phyloP scores from a whole-genome alignment of 2,888 invertebrate species.

The Scaptomyza flava region DNA sequence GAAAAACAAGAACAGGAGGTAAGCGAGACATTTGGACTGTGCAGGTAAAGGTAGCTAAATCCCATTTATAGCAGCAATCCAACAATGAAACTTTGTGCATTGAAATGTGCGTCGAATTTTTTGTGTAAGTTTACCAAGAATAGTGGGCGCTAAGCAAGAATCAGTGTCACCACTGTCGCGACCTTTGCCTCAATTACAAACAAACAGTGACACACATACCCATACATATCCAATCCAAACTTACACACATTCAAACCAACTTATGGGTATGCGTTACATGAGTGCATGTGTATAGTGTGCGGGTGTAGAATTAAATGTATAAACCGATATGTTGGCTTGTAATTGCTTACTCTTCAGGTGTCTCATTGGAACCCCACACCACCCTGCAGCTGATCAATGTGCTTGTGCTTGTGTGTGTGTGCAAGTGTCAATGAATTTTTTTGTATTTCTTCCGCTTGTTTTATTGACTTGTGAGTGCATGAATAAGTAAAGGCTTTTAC shows the following conservation, averaged over 20 bases:
- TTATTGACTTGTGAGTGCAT: conserved; percentile 37
- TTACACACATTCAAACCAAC: conserved; percentile 1
- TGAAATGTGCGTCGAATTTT: conserved; percentile 43
- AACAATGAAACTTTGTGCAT: conserved; percentile 41
- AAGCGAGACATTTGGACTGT: conserved; percentile 40
- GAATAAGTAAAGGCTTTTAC: conserved; percentile 1
- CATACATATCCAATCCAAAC: conserved; percentile 13
- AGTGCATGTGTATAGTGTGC: conserved; percentile 37
- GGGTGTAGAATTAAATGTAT: conserved; percentile 36
- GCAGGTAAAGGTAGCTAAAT: conserved; percentile 43
- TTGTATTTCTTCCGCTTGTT: conserved; percentile 35
- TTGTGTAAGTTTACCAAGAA: conserved; percentile 24
- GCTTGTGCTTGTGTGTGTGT: neutral
- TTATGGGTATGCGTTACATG: conserved; percentile 45
- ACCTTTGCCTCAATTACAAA: conserved; percentile 77
- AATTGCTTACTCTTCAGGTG: conserved; percentile 45
- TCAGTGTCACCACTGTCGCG: conserved; percentile 52
- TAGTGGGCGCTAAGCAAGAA: conserved; percentile 23
- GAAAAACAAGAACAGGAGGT: conserved; percentile 49
- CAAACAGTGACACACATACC: conserved; percentile 63
- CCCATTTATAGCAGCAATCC: conserved; percentile 1
- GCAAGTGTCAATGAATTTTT: conserved; percentile 42
- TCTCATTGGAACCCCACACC: conserved; percentile 13
- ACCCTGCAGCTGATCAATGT: conserved; percentile 1
- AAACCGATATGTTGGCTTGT: conserved; percentile 33